These are phyloP conservation scores for Agrypnia vestita DNA, from an alignment of 1,140 invertebrate genomes.

Conservation along the genomic window DNA sequence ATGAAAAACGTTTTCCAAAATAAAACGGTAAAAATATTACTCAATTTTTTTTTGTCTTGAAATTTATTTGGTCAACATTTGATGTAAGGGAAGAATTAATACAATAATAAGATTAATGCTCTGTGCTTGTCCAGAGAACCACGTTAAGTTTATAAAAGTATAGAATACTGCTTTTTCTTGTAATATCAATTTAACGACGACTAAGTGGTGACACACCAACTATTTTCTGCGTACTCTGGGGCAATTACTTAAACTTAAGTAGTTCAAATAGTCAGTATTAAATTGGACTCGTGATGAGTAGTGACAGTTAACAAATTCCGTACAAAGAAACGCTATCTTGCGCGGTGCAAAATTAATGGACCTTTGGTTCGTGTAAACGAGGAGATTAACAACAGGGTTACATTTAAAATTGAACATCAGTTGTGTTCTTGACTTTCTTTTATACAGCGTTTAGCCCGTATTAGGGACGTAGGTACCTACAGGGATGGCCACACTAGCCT, in stretches of 20 bases:
- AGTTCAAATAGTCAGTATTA: constrained; percentile 13
- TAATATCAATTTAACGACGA: no score
- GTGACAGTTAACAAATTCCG: constrained; percentile 35
- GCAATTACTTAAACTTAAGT: constrained; percentile 17
- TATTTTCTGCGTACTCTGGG: background rate
- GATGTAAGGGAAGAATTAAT: no score
- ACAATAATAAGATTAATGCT: no score
- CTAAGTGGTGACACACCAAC: background rate
- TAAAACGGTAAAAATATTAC: no score
- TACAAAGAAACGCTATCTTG: constrained; percentile 22
- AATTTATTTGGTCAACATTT: no score
- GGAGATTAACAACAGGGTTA: constrained; percentile 18
- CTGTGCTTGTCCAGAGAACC: no score
- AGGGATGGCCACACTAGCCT: no score
- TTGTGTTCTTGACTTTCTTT: constrained; percentile 6
- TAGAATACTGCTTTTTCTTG: no score
- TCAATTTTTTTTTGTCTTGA: no score
- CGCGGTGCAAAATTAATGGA: constrained; percentile 31
- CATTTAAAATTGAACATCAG: constrained; percentile 29
- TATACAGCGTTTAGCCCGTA: background rate
- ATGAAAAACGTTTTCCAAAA: no score
- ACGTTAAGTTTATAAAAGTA: no score
- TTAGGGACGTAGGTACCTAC: no score
- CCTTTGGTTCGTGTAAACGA: constrained; percentile 24
- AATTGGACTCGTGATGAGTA: constrained; percentile 33